Conservation (phyloP, 37 sponge, comb jelly and placozoan genomes). For the Bolinopsis microptera region DNA sequence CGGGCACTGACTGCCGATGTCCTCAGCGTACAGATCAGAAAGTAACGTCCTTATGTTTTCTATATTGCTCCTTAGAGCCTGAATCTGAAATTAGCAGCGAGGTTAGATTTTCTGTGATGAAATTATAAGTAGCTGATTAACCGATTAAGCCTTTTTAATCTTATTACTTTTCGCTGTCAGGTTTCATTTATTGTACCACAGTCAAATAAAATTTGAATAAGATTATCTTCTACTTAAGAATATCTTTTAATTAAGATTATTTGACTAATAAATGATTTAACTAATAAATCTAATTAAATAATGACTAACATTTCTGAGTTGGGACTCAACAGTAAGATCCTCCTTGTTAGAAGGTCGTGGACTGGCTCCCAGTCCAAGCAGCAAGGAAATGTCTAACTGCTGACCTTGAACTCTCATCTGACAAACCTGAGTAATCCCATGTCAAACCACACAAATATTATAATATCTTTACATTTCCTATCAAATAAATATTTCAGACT, state of each 20-base stretch:
- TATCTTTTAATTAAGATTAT: too few species aligned
- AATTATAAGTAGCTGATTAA: background rate
- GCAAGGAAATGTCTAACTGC: conserved; percentile 19
- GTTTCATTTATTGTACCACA: too few species aligned
- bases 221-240: too few species aligned
- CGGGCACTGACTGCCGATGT: conserved; percentile 33
- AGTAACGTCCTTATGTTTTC: background rate
- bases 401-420: conserved; percentile 50
- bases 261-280: too few species aligned
- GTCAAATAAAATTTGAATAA: too few species aligned
- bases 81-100: background rate
- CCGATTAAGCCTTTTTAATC: too few species aligned
- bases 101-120: background rate
- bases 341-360: background rate
- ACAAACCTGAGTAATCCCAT: background rate
- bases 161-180: too few species aligned
- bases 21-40: conserved; percentile 47
- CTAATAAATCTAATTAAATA: too few species aligned
- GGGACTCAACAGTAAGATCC: conserved; percentile 33
- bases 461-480: too few species aligned
- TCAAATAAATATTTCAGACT: too few species aligned
- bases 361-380: conserved; percentile 6
- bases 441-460: too few species aligned
- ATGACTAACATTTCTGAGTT: conserved; percentile 24
- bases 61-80: background rate